Evolutionary conservation across 1,140 invertebrate genomes (phyloP).

Genomic region (Drosophila orena): DNA sequence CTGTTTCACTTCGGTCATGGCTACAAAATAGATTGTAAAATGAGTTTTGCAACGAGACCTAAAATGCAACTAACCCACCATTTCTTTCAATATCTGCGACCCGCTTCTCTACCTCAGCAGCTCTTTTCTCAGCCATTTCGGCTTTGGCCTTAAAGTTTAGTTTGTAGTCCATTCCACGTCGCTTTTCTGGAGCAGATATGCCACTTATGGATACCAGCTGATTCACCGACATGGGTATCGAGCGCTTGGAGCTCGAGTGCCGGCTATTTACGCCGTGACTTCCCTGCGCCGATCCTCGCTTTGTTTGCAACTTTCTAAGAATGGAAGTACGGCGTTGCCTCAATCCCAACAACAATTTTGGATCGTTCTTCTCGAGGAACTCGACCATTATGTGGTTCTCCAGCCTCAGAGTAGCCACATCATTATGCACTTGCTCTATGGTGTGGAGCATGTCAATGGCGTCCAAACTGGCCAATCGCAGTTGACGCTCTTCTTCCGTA

Average conservation of each 20-base stretch:
- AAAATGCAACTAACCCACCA: constrained; percentile 22
- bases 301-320: constrained; percentile 31
- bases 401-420: constrained; percentile 58
- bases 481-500: constrained; percentile 33
- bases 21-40: constrained; percentile 19
- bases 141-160: constrained; percentile 75
- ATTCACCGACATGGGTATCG: constrained; percentile 44
- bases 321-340: constrained; percentile 65
- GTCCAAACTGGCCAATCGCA: constrained; percentile 45
- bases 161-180: constrained; percentile 52
- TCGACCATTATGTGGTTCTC: constrained; percentile 77
- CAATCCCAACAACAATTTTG: constrained; percentile 68
- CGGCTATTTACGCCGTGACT: constrained; percentile 35
- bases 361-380: constrained; percentile 81
- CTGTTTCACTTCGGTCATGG: constrained; percentile 67
- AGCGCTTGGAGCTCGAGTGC: constrained; percentile 60
- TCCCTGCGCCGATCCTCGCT: background rate
- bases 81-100: constrained; percentile 70
- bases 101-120: constrained; percentile 67
- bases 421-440: constrained; percentile 56
- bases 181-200: constrained; percentile 12
- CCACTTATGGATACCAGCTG: constrained; percentile 15
- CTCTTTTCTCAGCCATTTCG: constrained; percentile 74
- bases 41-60: no score
- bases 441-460: constrained; percentile 67